Base-by-base conservation (phyloP, 2,888 invertebrate genomes). In the Catocala fraxini region DNA sequence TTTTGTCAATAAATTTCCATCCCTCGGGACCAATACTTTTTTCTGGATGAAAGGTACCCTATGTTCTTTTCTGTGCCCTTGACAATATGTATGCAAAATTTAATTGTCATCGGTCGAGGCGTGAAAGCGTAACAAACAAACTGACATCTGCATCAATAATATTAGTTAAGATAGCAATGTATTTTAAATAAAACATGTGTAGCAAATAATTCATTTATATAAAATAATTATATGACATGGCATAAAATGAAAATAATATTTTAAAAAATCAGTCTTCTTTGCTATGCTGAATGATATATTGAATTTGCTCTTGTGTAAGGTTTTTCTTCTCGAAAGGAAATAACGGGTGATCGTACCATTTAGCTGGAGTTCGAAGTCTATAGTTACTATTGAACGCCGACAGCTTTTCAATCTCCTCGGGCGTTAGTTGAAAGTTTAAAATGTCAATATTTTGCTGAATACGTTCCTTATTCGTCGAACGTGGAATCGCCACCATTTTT, bases 401-500 rank as follows among this genome's bases (percentile, higher is more conserved):
- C 72, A 96, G 75, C 51, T 94, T 76, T 15, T 85, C 77, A 61
- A 95, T 90, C 78, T 96, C 96, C 6, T 92, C 91, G 0, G 89
- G 67, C 9, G 88, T 86, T 35, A 96, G 87, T 59, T 89, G 80
- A 81, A 96, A 96, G 84, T 96, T 95, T 59, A 95, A 94, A 63
- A 96, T 89, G 70, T 94, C 85, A 51, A 96, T 91, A 77, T 96
- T 96, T 77, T 95, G 89, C 58, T 84, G 82, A 51, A 96, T 95
- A 51, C 95, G 93, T 6, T 88, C 86, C 67, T 91, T 90, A 68
- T 95, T 96, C 2, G 94, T 93, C 0, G 96, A 96, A 68, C 96
- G 95, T 0, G 96, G 95, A 64, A 96, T 95, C 5, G 95, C 95
- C 39, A 95, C 89, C n/a, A 94, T 83, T 0, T 95, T 92, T 11